These are phyloP conservation scores for Eupithecia abbreviata DNA, from an alignment of 2,888 invertebrate species.

Conservation along the genomic window DNA sequence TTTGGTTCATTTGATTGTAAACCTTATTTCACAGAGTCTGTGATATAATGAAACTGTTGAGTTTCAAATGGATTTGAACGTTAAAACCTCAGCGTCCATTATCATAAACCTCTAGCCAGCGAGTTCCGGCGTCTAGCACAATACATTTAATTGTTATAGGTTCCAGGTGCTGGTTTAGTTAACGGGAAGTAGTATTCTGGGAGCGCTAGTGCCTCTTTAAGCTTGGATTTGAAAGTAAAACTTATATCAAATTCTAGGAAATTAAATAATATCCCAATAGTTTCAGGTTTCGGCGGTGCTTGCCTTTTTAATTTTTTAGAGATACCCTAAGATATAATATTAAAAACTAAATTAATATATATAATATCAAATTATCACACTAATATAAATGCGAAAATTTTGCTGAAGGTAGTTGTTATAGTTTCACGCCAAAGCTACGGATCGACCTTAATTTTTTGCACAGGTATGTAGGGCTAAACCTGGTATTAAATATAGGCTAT, in stretches of 20 bases:
- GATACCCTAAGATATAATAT: not conserved
- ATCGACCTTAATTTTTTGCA: not conserved
- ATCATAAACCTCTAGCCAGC: not conserved
- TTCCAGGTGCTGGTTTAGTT: conserved; percentile 1
- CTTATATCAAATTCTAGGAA: too few relatives aligned
- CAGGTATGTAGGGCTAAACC: not conserved
- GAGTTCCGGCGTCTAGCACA: not conserved
- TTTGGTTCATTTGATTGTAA: not conserved
- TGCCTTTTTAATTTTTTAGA: too few relatives aligned
- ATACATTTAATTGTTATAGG: conserved; percentile 3
- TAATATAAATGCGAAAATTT: not conserved
- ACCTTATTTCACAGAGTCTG: not conserved
- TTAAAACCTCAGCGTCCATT: conserved; percentile 3
- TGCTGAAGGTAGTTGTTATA: not conserved
- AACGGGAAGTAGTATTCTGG: not conserved
- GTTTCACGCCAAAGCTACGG: not conserved
- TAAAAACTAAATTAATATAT: not conserved
- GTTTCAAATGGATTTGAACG: conserved; percentile 4
- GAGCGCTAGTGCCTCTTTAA: not conserved
- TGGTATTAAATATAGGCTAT: too few relatives aligned
- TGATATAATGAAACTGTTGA: not conserved
- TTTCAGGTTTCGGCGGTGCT: too few relatives aligned
- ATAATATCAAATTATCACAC: not conserved
- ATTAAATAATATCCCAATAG: too few relatives aligned
- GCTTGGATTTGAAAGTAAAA: not conserved